phyloP scores from a whole-genome alignment of 2,888 invertebrate species.

The Apomyelois bistriatella region DNA sequence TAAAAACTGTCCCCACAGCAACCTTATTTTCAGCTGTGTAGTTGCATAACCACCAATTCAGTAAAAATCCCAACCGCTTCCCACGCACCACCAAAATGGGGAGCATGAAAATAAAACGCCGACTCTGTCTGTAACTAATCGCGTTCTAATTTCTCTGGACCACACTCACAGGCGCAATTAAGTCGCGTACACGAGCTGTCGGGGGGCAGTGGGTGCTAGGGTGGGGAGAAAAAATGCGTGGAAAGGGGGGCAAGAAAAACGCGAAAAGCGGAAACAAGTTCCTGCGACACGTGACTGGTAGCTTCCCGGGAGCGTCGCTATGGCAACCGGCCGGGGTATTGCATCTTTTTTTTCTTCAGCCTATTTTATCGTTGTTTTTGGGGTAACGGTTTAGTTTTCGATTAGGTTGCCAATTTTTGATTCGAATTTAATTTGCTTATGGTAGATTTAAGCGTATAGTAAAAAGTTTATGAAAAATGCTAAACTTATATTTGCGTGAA shows the following conservation, averaged over 20 bases:
- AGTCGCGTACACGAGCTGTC: constrained; percentile 73
- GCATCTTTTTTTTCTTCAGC: constrained; percentile 28
- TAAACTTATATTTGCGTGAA: no score
- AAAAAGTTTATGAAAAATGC: no score
- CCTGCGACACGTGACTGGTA: constrained; percentile 76
- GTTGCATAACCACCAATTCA: no score
- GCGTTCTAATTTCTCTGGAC: constrained; percentile 77
- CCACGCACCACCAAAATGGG: no score
- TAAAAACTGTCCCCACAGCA: no score
- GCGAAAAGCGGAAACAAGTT: constrained; percentile 72
- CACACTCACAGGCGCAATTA: constrained; percentile 80
- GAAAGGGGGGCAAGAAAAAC: constrained; percentile 66
- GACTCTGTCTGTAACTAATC: constrained; percentile 52
- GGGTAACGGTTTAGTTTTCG: not conserved
- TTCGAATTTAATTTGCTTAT: not conserved
- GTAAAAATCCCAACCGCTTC: no score
- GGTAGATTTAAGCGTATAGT: no score
- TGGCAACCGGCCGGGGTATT: constrained; percentile 47
- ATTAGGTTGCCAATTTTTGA: not conserved
- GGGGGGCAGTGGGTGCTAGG: constrained; percentile 41
- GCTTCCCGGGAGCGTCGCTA: constrained; percentile 73
- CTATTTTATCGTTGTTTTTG: not conserved
- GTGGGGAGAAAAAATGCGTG: constrained; percentile 61
- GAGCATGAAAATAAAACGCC: not conserved
- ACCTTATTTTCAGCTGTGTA: no score